These are phyloP conservation scores for Crambe crambe DNA, from an alignment of 37 sponge, comb jelly and placozoan species.

Conservation along the genomic window DNA sequence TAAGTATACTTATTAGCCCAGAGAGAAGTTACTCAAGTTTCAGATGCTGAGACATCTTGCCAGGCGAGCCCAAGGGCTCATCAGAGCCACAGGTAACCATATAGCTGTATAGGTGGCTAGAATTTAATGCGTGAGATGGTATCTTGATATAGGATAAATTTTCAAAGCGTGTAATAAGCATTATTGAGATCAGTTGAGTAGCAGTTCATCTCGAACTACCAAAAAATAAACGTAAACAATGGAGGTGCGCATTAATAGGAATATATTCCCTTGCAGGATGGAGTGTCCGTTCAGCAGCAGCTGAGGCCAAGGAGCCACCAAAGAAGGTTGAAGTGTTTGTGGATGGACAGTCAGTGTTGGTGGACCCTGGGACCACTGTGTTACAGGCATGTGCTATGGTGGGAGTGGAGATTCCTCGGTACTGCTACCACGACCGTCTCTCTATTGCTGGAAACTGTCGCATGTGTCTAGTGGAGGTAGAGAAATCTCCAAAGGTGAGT, in stretches of 20 bases:
- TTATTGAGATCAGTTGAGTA: no score
- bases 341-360: slow-evolving; percentile 75
- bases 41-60: slow-evolving; percentile 36
- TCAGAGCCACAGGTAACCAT: slow-evolving; percentile 13
- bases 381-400: slow-evolving; percentile 95
- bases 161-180: no score
- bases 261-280: slow-evolving; percentile 1
- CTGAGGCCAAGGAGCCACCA: slow-evolving; percentile 53
- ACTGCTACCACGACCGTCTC: slow-evolving; percentile 97
- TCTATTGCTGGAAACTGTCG: slow-evolving; percentile 97
- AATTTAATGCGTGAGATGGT: no score
- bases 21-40: neutral
- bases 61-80: slow-evolving; percentile 6
- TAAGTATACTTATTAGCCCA: neutral
- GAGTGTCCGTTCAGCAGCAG: slow-evolving; percentile 14
- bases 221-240: no score
- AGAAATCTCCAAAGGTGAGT: slow-evolving; percentile 87
- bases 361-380: slow-evolving; percentile 91
- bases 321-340: slow-evolving; percentile 92
- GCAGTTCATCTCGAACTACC: no score
- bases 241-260: no score
- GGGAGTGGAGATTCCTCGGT: slow-evolving; percentile 94
- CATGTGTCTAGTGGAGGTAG: slow-evolving; percentile 98
- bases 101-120: no score
- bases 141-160: no score